Conservation (phyloP, 2,113 vertebrate species). For the Aegotheles bennettii region DNA sequence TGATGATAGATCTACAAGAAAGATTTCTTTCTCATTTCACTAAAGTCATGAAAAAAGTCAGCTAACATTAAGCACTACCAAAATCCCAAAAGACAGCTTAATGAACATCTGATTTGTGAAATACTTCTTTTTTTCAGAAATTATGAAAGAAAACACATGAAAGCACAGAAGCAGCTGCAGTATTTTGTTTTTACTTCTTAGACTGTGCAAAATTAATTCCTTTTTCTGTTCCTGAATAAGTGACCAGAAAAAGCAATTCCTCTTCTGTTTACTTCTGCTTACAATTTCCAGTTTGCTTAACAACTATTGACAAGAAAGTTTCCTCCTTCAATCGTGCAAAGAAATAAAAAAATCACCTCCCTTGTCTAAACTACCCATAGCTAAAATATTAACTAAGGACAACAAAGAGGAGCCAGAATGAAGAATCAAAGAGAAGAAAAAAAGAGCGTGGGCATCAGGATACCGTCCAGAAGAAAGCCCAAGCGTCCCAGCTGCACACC, state of each 20-base stretch:
- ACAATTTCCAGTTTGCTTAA: constrained; percentile 18
- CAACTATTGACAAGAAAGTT: background rate
- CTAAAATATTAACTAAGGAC: background rate
- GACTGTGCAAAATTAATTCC: constrained; percentile 37
- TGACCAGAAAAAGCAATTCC: constrained; percentile 36
- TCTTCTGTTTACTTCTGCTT: constrained; percentile 57
- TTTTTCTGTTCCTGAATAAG: constrained; percentile 48
- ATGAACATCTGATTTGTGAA: background rate
- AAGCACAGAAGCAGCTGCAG: background rate
- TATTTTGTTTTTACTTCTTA: background rate
- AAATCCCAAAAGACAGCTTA: background rate
- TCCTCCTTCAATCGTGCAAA: background rate
- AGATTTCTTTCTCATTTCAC: background rate
- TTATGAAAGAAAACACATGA: background rate
- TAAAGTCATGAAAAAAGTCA: background rate
- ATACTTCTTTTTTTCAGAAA: background rate
- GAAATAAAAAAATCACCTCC: background rate
- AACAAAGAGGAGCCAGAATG: background rate
- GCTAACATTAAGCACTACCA: background rate
- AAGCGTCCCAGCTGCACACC: accelerated
- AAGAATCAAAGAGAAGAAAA: background rate
- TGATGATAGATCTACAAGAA: background rate
- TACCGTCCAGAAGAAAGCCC: background rate
- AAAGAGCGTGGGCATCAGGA: background rate
- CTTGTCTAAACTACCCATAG: background rate